Evolutionary conservation across 30 jellyfish, hydroid and myxozoan species (phyloP), one percentile per base, ranked within the genome.

Genomic region (Turritopsis rubra): DNA sequence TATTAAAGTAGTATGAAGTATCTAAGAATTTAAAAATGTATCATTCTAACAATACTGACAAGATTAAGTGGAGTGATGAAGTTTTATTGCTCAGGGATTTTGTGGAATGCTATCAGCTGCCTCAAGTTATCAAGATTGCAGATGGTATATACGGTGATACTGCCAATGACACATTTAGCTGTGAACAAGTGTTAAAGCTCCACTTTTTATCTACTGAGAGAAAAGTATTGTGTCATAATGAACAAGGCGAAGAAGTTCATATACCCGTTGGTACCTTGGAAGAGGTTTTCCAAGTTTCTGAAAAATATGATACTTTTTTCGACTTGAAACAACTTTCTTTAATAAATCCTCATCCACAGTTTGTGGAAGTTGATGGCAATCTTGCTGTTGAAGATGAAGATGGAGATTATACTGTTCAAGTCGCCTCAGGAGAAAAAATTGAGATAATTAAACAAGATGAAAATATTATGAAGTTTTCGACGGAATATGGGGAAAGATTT

Each of bases 131-230:
- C 27, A 54, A 83, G 25, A 65, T 90, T 66, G 95, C 76, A 52
- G 97, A 90, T 25, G 97, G 97, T 3, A 81, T 70, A 73, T 90
- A 90, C 68, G 94, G 96, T n/a, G 88, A 75, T 20, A 88, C 79
- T 7, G 91, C 85, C 20, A 95, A 90, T 68, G 79, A 90, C 73
- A 85, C 95, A 29, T 79, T 90, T 75, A 90, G 97, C 75, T 65
- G 90, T 21, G 97, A 95, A 19, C 97, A 90, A 71, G 68, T 85
- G 26, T 66, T 90, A 83, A 90, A 90, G 73, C 52, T 90, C 17
- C 97, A 90, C 70, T 90, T 88, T 71, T 65, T 82, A 75, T 74
- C 83, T 25, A 81, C 89, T 0, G 77, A 78, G 54, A 79, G 30
- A n/a, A 85, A 83, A 53, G 87, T 86, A 21, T 52, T 70, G 16